These are phyloP conservation scores for Laupala kohalensis DNA, from an alignment of 1,140 invertebrate genomes.

Conservation along the genomic window DNA sequence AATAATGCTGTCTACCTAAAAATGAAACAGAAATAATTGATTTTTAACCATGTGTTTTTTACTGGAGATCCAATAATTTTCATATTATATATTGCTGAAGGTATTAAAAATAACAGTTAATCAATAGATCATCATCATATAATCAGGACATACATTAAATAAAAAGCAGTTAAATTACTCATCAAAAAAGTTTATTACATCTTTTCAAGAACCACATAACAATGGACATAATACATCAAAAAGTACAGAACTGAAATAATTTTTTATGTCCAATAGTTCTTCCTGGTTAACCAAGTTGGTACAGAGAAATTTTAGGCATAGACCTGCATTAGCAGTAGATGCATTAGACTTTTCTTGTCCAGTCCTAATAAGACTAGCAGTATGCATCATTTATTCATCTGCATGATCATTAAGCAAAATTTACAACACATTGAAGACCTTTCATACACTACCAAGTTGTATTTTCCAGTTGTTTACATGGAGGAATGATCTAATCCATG, in stretches of 20 bases:
- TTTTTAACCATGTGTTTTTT: too few species aligned
- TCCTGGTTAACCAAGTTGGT: background rate
- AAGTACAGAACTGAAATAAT: background rate
- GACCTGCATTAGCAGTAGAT: background rate
- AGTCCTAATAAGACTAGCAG: background rate
- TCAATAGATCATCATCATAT: too few species aligned
- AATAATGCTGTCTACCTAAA: too few species aligned
- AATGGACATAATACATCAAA: background rate
- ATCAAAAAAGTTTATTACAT: background rate
- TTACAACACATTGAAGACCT: background rate
- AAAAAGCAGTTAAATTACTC: too few species aligned
- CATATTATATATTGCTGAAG: too few species aligned
- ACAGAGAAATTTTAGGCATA: background rate
- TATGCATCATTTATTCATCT: background rate
- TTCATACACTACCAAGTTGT: background rate
- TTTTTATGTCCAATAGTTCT: background rate
- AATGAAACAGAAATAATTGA: too few species aligned
- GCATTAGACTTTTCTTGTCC: background rate
- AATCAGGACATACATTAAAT: too few species aligned
- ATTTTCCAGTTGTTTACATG: background rate
- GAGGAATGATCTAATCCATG: background rate
- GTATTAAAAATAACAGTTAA: too few species aligned
- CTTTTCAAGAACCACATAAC: background rate
- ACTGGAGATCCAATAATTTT: too few species aligned
- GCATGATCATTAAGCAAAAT: background rate